Evolutionary conservation across 2,113 vertebrate genomes (phyloP).

Genomic region (Siniperca chuatsi): DNA sequence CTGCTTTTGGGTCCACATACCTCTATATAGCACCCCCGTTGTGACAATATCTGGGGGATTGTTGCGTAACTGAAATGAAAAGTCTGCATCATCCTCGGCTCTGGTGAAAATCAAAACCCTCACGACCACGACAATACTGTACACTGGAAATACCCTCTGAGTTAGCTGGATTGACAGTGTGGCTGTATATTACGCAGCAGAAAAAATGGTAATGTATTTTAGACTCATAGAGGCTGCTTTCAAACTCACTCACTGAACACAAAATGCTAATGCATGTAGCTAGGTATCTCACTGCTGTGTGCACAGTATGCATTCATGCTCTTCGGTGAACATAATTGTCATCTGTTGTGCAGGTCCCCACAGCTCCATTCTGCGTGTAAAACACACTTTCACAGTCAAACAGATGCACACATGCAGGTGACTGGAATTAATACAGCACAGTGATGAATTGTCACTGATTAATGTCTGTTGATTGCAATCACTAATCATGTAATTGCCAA

Average conservation of each 20-base stretch:
- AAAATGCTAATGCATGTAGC: constrained; percentile 18
- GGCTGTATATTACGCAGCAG: neutral
- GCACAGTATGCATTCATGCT: neutral
- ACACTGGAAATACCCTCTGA: neutral
- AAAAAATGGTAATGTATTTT: neutral
- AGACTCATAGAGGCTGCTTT: constrained; percentile 1
- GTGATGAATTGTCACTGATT: neutral
- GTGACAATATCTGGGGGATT: neutral
- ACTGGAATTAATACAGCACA: neutral
- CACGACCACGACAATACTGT: neutral
- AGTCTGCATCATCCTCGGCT: neutral
- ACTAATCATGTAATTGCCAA: neutral
- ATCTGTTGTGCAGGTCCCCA: neutral
- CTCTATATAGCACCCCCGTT: too few relatives aligned
- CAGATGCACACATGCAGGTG: neutral
- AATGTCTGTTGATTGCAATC: constrained; percentile 2
- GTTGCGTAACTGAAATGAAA: constrained; percentile 2
- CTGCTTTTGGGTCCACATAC: too few relatives aligned
- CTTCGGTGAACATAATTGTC: neutral
- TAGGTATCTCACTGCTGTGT: neutral
- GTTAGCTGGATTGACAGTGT: neutral
- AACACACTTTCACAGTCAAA: neutral
- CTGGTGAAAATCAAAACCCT: neutral
- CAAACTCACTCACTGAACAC: neutral
- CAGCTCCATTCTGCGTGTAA: neutral